Evolutionary conservation across 1,140 invertebrate genomes (phyloP), one percentile per base, ranked within the genome.

Genomic region (Matsumurasca onukii): DNA sequence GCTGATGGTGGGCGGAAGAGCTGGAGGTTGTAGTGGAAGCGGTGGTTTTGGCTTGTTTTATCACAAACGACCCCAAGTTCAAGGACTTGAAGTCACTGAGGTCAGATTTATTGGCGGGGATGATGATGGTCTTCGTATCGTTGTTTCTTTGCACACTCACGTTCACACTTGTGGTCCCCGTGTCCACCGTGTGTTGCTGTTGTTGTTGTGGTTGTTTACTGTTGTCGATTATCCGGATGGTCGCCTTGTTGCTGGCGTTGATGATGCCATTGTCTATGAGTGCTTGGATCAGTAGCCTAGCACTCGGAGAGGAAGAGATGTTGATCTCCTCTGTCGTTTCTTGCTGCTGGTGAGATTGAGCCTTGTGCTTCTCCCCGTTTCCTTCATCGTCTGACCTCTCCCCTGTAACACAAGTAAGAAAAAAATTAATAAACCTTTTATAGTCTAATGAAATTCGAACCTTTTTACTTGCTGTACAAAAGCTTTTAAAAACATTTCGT

Each of bases 231-330:
- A 72, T 61, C 22, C 71, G 63, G 31, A 72, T 70, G 45, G 71
- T 72, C 1, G 71, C 71, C 30, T 70, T 72, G 59, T 72, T 69
- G 67, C 69, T 72, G 22, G 69, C 68, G 48, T 72, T 69, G 59
- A 72, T 72, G 59, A 72, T 72, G 0, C 71, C 71, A 31, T 70
- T 72, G 68, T 72, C 71, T 29, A 72, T 69, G 3, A 72, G 66
- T 1, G 71, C 68, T 34, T 72, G 71, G 15, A 72, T 69, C 45
- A 72, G 69, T 61, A 70, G 68, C 30, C 69, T 68, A 30, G 71
- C 69, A 62, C 66, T 70, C 3, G 67, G 63, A 12, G 27, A 31
- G 3, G 55, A 22, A 22, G 20, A 17, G 1, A 22, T 59, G 20
- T 29, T 29, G 20, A 59, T 27, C 29, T 29, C 55, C 29, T 25